Base-by-base conservation (phyloP, 92 coral and sea anemone species). In the Micromussa lordhowensis region DNA sequence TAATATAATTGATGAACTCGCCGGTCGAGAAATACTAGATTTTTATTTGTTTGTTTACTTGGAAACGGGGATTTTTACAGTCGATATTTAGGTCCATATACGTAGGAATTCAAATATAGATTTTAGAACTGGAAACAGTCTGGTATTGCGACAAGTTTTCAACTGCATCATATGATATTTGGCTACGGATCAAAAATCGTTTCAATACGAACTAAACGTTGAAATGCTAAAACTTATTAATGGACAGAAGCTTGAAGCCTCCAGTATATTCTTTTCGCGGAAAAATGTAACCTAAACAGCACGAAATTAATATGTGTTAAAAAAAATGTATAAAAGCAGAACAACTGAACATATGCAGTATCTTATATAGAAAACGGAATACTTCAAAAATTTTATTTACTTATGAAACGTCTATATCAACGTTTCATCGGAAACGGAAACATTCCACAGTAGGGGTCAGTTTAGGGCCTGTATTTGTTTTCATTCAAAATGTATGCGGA, bases 21-120 rank as follows among this genome's bases (percentile, higher is more conserved):
- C 88, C 58, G 88, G 88, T n/a, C 22, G 88, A 84, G 81, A 75
- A 84, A 84, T 84, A 84, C 88, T 31, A 74, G 81, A n/a, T 68
- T 74, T 73, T 68, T 57, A 84, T 84, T 58, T 84, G 79, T 84
- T 84, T 84, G 88, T 84, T 84, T 84, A 84, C 88, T 84, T 84
- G 72, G 88, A 74, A 84, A 84, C 88, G 24, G 35, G 49, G 81
- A 32, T 84, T 77, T 84, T 75, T n/a, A 17, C 4, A 38, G 49
- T 9, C 29, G 24, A 29, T 72, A 72, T 55, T 74, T 35, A 31
- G 32, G 69, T 35, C 48, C 5, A 24, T n/a, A 34, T 55, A n/a
- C 80, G 49, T 36, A 59, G 17, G 74, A n/a, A 17, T 36, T 68
- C 75, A 74, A 84, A 55, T 55, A 84, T 57, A 75, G 81, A 34